Conservation (phyloP, 2,888 invertebrate genomes). For the Metallyticus violacea region DNA sequence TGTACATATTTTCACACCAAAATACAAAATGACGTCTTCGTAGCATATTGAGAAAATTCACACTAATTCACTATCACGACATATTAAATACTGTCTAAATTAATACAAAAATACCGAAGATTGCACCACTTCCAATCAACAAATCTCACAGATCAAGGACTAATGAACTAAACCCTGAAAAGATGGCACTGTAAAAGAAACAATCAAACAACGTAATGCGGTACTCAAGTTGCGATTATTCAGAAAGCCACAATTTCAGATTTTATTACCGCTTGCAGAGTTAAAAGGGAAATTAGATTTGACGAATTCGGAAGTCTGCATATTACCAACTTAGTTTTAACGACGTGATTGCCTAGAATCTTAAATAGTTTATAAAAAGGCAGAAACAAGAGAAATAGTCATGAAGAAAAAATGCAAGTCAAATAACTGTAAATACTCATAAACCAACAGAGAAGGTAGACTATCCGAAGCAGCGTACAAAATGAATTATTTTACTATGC, state of each 20-base stretch:
- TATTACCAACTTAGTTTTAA: too few relatives aligned
- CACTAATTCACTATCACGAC: slow-evolving; percentile 4
- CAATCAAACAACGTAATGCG: slow-evolving; percentile 20
- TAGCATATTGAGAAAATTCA: slow-evolving; percentile 10
- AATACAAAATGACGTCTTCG: neutral
- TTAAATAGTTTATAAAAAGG: too few relatives aligned
- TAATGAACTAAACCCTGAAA: slow-evolving; percentile 31
- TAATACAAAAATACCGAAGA: neutral
- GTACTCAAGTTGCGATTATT: neutral
- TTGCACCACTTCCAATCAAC: slow-evolving; percentile 26
- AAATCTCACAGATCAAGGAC: slow-evolving; percentile 29
- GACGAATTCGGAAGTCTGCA: too few relatives aligned
- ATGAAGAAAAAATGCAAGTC: too few relatives aligned
- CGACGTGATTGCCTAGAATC: too few relatives aligned
- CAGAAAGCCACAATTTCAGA: neutral
- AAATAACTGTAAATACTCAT: too few relatives aligned
- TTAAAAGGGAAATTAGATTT: neutral
- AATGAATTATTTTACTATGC: too few relatives aligned
- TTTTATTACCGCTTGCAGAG: neutral
- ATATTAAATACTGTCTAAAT: neutral
- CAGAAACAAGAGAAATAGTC: too few relatives aligned
- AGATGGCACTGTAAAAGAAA: slow-evolving; percentile 31
- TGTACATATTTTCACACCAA: slow-evolving; percentile 14
- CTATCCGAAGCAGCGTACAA: too few relatives aligned
- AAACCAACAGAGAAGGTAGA: too few relatives aligned